phyloP scores from a whole-genome alignment of 2,797 vertebrate genomes.

The Novumbra hubbsi region DNA sequence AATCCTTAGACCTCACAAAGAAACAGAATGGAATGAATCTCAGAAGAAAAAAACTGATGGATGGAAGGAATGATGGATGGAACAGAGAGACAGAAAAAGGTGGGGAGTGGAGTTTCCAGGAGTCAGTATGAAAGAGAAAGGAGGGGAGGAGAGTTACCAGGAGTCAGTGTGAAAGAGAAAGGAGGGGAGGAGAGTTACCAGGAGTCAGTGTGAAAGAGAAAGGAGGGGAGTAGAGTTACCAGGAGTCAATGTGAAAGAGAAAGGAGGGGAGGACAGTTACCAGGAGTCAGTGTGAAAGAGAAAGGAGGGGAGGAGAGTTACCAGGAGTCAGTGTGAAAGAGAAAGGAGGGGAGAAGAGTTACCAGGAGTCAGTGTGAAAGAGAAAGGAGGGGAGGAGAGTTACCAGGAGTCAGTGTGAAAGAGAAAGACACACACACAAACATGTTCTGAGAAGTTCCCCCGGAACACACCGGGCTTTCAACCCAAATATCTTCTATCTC shows the following conservation, averaged over 20 bases:
- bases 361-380: not conserved
- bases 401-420: not conserved
- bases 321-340: not conserved
- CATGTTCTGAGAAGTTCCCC: slow-evolving; percentile 1
- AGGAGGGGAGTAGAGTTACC: not conserved
- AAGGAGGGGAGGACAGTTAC: not conserved
- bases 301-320: not conserved
- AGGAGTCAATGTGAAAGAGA: not conserved
- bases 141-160: not conserved
- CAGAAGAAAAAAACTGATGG: not conserved
- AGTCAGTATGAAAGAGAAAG: not conserved
- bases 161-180: not conserved
- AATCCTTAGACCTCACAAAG: slow-evolving; percentile 45
- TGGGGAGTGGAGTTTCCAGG: not conserved
- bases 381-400: not conserved
- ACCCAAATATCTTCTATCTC: slow-evolving; percentile 1
- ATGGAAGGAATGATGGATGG: slow-evolving; percentile 30
- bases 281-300: not conserved
- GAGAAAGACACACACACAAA: slow-evolving; percentile 10
- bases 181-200: not conserved
- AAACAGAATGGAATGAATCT: slow-evolving; percentile 13
- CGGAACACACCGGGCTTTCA: not conserved
- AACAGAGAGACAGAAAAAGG: not conserved
- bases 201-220: not conserved
- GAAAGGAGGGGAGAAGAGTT: not conserved